A percentile compares a stretch with the other conserved stretches of the same genome.
Conservation (phyloP, 1,140 invertebrate species). For the Telenomus remus region DNA sequence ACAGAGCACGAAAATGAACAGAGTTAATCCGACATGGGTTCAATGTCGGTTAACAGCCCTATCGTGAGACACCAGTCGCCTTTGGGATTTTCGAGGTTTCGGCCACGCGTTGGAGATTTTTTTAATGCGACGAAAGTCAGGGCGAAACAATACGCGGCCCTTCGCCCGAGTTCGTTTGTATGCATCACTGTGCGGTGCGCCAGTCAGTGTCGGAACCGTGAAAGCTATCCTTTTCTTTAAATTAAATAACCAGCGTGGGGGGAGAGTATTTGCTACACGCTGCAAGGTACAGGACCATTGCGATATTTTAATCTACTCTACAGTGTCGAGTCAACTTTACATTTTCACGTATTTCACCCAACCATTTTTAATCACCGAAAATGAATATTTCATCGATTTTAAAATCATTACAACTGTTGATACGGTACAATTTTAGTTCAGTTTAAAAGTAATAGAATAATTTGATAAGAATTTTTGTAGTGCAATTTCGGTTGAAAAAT, state of each 20-base stretch:
- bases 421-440: too few relatives aligned
- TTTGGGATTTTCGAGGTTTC: slow-evolving; percentile 47
- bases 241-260: slow-evolving; percentile 60
- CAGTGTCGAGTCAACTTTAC: slow-evolving; percentile 26
- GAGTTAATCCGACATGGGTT: slow-evolving; percentile 46
- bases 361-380: too few relatives aligned
- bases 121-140: slow-evolving; percentile 57
- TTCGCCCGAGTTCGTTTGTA: slow-evolving; percentile 20
- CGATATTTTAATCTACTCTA: slow-evolving; percentile 43
- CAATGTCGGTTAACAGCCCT: slow-evolving; percentile 30
- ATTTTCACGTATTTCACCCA: background rate
- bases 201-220: slow-evolving; percentile 16
- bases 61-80: slow-evolving; percentile 34
- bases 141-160: slow-evolving; percentile 38
- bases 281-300: slow-evolving; percentile 20
- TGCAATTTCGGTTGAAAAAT: too few relatives aligned
- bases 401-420: too few relatives aligned
- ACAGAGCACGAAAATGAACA: slow-evolving; percentile 30
- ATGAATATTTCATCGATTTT: too few relatives aligned
- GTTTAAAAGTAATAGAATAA: too few relatives aligned
- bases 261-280: slow-evolving; percentile 37
- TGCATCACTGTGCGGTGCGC: slow-evolving; percentile 22
- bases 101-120: slow-evolving; percentile 55
- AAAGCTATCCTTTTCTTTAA: slow-evolving; percentile 40
- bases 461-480: too few relatives aligned